Percentiles rank a stretch among this genome's conserved stretches.
Evolutionary conservation across 2,797 vertebrate species (phyloP).

Genomic region (Cygnus olor): DNA sequence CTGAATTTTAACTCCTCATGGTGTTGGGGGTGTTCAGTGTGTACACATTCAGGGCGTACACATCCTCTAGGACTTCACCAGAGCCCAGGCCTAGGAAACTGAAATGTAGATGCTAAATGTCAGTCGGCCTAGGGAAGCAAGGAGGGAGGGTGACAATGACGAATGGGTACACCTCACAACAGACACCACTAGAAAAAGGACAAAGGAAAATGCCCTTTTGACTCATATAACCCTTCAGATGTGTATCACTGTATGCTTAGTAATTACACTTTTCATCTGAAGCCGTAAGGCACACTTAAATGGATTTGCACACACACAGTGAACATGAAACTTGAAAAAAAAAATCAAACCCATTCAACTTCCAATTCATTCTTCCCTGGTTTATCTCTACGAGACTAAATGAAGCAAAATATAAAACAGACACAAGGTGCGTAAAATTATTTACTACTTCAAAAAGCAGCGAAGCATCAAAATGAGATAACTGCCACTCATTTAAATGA

Average conservation of each 20-base stretch:
- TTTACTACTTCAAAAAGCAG: neutral
- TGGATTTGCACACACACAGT: neutral
- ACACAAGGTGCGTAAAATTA: neutral
- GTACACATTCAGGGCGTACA: no score
- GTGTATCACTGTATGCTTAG: no score
- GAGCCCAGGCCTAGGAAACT: neutral
- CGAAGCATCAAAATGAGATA: neutral
- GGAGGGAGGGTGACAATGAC: neutral
- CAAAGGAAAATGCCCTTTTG: neutral
- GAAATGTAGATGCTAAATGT: neutral
- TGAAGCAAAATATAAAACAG: neutral
- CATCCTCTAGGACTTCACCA: neutral
- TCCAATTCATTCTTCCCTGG: neutral
- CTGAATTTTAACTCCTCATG: rapidly evolving
- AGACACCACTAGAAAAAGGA: neutral
- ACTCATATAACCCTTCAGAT: neutral
- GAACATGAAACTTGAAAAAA: neutral
- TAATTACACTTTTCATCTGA: neutral
- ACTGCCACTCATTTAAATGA: neutral
- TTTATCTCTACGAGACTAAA: neutral
- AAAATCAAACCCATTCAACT: neutral
- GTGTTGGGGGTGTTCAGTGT: neutral
- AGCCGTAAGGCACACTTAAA: neutral
- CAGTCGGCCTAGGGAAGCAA: neutral
- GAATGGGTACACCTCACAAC: neutral